These are phyloP conservation scores for Cheirogaleus major DNA, from an alignment of 2,797 vertebrate species.

Conservation along the genomic window DNA sequence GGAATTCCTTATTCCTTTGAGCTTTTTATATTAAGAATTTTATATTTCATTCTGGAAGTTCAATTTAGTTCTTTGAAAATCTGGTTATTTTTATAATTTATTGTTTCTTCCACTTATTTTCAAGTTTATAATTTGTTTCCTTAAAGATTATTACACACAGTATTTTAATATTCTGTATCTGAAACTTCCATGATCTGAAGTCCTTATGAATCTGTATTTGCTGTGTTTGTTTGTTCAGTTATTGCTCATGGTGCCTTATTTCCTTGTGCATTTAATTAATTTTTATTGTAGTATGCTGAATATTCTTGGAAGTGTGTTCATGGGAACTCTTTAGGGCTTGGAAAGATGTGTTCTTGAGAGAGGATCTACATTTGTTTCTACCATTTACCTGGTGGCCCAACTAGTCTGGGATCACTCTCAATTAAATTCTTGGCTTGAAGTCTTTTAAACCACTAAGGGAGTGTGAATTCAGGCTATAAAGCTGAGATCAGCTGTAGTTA, in stretches of 20 bases:
- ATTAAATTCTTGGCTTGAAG: constrained; percentile 44
- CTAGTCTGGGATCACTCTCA: neutral
- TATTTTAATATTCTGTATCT: neutral
- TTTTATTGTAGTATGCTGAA: neutral
- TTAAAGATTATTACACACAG: neutral
- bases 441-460: neutral
- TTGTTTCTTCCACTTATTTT: constrained; percentile 20
- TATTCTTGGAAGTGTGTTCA: constrained; percentile 32
- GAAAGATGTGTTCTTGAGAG: neutral
- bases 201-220: neutral
- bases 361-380: constrained; percentile 2
- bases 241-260: neutral
- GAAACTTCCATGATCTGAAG: neutral
- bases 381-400: neutral
- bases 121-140: constrained; percentile 5
- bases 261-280: neutral
- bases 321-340: too few species aligned
- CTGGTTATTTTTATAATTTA: neutral
- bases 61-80: neutral
- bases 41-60: constrained; percentile 9
- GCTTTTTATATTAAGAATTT: neutral
- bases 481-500: neutral
- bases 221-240: neutral
- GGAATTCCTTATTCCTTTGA: neutral
- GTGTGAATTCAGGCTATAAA: constrained; percentile 23